Evolutionary conservation across 1,140 invertebrate genomes (phyloP), one percentile per base, ranked within the genome.

Genomic region (Drosophila novamexicana): DNA sequence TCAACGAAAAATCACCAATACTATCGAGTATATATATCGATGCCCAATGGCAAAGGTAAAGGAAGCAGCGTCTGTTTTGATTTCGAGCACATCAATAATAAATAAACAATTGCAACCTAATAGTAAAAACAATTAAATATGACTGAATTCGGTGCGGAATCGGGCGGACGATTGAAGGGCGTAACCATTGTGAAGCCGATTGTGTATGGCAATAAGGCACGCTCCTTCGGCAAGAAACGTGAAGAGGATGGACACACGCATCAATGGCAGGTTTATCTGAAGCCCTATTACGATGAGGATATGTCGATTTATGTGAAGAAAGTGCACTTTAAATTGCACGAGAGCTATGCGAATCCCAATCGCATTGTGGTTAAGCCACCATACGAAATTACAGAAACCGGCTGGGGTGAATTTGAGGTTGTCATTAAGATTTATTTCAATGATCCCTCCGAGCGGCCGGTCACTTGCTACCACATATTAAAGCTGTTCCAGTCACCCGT

Each of bases 341-440:
- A 99, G 92, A 99, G 98, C 93, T 99, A 99, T 92, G 95, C 97
- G 1, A 99, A 99, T 93, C 97, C 96, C 7, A 99, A 98, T 91
- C 94, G 98, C 91, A 96, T 99, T 75, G 94, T 99, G 0, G 96
- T 96, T 0, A 98, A 98, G 92, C 98, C 98, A 3, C 99, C 99
- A 0, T 99, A 99, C 92, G 98, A 99, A 94, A 82, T 99, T 0
- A 98, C 96, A 0, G 99, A 99, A 93, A 99, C 99, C 56, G 99
- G 99, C 1, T 99, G 99, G 99, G 99, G 99, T 83, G 99, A 99
- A 93, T 99, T 99, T 93, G 99, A 99, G 93, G 97, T 99, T 78
- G 96, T 98, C 32, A 99, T 99, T 18, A 99, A 99, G 93, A 98
- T 99, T 63, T 98, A 98, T 93, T 99, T 99, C 90, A 96, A 98